These are phyloP conservation scores for Cichladusa arquata DNA, from an alignment of 2,113 vertebrate genomes.

Conservation along the genomic window DNA sequence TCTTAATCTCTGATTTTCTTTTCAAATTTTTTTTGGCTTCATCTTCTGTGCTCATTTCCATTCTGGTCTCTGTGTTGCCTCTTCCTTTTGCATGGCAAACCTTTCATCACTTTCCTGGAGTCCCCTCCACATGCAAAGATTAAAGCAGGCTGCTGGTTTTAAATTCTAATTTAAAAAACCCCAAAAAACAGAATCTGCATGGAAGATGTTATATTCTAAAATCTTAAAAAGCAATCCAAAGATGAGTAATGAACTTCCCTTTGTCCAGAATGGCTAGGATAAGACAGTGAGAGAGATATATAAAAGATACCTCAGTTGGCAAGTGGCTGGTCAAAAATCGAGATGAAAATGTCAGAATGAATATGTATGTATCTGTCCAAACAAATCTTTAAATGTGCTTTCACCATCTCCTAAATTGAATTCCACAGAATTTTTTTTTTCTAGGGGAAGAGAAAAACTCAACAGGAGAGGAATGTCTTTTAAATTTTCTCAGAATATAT, in stretches of 20 bases:
- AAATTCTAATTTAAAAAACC: not conserved
- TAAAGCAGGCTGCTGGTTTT: not conserved
- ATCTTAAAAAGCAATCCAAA: not conserved
- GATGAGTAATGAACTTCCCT: not conserved
- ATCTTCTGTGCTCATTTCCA: not conserved
- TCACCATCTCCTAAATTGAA: not conserved
- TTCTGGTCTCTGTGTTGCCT: not conserved
- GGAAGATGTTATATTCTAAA: not conserved
- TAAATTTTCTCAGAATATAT: not conserved
- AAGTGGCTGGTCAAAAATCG: not conserved
- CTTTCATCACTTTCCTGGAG: not conserved
- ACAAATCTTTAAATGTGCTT: not conserved
- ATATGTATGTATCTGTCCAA: not conserved
- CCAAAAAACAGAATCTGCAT: not conserved
- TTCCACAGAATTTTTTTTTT: not conserved
- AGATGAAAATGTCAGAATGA: not conserved
- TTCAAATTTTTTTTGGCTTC: accelerated
- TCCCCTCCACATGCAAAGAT: not conserved
- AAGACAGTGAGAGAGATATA: not conserved
- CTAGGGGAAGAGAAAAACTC: not conserved
- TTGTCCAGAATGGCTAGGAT: not conserved
- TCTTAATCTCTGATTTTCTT: not conserved
- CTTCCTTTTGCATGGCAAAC: not conserved
- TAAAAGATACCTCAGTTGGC: not conserved
- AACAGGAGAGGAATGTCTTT: not conserved